These are phyloP conservation scores for Archilochus colubris DNA, from an alignment of 2,113 vertebrate genomes.

Conservation along the genomic window DNA sequence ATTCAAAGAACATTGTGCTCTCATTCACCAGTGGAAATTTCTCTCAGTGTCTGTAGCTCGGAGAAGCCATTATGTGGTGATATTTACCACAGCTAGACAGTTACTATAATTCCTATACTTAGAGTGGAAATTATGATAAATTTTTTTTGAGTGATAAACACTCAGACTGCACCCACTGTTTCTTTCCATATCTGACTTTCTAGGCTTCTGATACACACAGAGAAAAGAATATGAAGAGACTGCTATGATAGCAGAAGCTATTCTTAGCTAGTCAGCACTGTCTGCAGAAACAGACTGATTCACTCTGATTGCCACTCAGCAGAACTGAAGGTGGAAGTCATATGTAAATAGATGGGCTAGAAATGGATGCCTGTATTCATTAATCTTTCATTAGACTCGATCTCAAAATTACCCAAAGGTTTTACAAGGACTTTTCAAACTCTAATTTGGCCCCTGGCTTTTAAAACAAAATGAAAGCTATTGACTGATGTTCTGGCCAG, in stretches of 20 bases:
- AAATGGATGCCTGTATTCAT: constrained; percentile 72
- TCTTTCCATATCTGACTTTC: neutral
- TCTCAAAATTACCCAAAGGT: constrained; percentile 72
- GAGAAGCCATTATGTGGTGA: neutral
- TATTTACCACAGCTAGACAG: neutral
- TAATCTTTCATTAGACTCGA: constrained; percentile 75
- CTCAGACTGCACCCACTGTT: neutral
- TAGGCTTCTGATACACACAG: neutral
- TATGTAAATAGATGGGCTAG: constrained; percentile 69
- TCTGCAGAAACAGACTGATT: constrained; percentile 51
- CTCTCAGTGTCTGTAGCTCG: neutral
- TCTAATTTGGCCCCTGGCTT: constrained; percentile 72
- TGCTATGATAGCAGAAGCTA: constrained; percentile 22
- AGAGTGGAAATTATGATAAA: neutral
- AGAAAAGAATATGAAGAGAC: constrained; percentile 9
- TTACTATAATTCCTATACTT: neutral
- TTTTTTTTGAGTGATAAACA: neutral
- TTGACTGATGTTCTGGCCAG: constrained; percentile 68
- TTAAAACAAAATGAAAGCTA: constrained; percentile 75
- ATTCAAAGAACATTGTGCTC: neutral
- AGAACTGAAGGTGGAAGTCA: constrained; percentile 68
- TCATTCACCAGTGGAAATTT: neutral
- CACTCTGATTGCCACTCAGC: constrained; percentile 64
- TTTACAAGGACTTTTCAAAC: constrained; percentile 77
- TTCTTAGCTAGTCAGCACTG: constrained; percentile 60